Evolutionary conservation across 2,113 vertebrate species (phyloP), one percentile per base, ranked within the genome.

Genomic region (Scortum barcoo): DNA sequence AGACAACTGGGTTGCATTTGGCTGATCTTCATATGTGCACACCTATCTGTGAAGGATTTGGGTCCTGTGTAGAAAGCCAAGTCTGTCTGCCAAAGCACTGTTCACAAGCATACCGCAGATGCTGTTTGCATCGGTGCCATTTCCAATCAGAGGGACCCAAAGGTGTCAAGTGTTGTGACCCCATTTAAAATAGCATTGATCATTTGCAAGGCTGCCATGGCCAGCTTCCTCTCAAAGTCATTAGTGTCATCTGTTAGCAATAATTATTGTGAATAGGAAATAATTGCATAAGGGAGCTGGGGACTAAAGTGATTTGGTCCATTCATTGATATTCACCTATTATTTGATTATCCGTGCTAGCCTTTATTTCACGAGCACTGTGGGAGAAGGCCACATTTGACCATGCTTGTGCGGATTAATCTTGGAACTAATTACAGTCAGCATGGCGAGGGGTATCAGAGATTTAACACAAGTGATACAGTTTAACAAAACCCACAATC

Each of bases 261-360:
- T 97, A 97, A 98, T 97, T 97, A 97, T 97, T 96, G 93, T 94
- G 96, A 97, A 97, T 95, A 91, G 92, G 94, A 97, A 97, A 96
- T 98, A 98, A 98, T 97, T 98, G 96, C 96, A 95, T 95, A 33
- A 72, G 97, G 97, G 97, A 97, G 83, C 93, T 89, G 82, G 97
- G 95, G 96, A 97, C 94, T 94, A 24, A 92, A 90, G 94, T 93
- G 95, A 95, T 95, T 90, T 88, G 69, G 81, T 82, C 86, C 78
- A 88, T 93, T 93, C 94, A 96, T 96, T 98, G 96, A 97, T 96
- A 97, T 97, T 97, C 96, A 96, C 92, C 89, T 90, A 94, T 93
- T 95, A 95, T 95, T 96, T 56, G 78, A 95, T 95, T 94, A 95
- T 90, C 94, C 76, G 84, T 77, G 83, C 89, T 89, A 80, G 89